Evolutionary conservation across 2,888 invertebrate species (phyloP).

Genomic region (Drosophila mulleri): DNA sequence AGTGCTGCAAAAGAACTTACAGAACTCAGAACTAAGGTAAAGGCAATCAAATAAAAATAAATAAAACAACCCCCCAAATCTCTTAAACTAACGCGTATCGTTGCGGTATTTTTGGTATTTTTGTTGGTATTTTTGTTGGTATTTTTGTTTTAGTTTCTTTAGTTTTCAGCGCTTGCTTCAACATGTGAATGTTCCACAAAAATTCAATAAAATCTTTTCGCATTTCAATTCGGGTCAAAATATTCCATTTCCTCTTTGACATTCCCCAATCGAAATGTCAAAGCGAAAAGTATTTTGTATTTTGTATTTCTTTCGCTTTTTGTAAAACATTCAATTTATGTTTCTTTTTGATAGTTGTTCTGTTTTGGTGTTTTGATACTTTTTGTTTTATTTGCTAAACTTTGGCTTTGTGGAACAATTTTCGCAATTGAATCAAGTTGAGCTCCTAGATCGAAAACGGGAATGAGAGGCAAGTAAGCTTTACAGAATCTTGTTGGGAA

Average conservation of each 20-base stretch:
- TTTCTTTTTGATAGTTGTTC: conserved; percentile 34
- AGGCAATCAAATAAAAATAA: conserved; percentile 13
- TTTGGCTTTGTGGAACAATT: conserved; percentile 83
- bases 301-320: conserved; percentile 49
- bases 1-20: conserved; percentile 63
- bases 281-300: conserved; percentile 59
- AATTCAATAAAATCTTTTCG: conserved; percentile 60
- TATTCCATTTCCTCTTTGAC: conserved; percentile 61
- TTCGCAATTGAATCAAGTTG: conserved; percentile 85
- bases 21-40: conserved; percentile 42
- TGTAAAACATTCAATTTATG: conserved; percentile 75
- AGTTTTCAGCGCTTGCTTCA: conserved; percentile 84
- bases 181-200: conserved; percentile 85
- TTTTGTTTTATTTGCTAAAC: conserved; percentile 24
- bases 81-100: conserved; percentile 51
- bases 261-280: conserved; percentile 48
- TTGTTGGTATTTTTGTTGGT: conserved; percentile 36
- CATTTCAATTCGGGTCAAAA: conserved; percentile 65
- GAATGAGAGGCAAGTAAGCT: conserved; percentile 85
- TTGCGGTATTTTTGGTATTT: conserved; percentile 48
- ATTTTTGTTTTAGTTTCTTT: conserved; percentile 52
- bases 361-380: conserved; percentile 31
- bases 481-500: conserved; percentile 85
- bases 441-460: conserved; percentile 85
- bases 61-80: conserved; percentile 37